Evolutionary conservation across 1,140 invertebrate species (phyloP).

Genomic region (Palaemon carinicauda): DNA sequence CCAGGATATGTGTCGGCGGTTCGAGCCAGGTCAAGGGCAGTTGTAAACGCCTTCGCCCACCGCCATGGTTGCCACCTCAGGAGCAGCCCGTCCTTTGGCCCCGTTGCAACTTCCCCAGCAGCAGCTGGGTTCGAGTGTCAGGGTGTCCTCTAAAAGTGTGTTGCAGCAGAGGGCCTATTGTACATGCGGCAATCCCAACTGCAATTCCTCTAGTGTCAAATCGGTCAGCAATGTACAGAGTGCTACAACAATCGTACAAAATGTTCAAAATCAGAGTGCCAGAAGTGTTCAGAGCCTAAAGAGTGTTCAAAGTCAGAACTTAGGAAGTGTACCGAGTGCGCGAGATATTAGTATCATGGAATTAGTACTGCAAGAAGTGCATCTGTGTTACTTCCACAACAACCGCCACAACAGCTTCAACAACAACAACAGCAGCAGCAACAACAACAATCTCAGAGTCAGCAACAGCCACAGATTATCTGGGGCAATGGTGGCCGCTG

Average conservation of each 20-base stretch:
- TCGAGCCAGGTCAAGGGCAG: constrained; percentile 34
- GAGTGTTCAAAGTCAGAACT: constrained; percentile 33
- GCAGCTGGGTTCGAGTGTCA: constrained; percentile 29
- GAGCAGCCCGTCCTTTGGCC: constrained; percentile 42
- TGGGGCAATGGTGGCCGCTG: constrained; percentile 42
- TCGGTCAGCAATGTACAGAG: constrained; percentile 41
- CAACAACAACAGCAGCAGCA: constrained; percentile 5
- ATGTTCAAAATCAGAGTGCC: constrained; percentile 39
- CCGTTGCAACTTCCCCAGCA: constrained; percentile 33
- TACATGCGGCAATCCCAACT: constrained; percentile 47
- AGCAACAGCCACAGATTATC: constrained; percentile 22
- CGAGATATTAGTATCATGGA: constrained; percentile 27
- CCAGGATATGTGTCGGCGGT: constrained; percentile 53
- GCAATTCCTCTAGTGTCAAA: constrained; percentile 52
- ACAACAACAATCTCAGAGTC: not conserved
- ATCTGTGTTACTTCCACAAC: constrained; percentile 3
- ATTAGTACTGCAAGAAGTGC: constrained; percentile 4
- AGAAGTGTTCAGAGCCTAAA: constrained; percentile 47
- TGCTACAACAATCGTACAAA: constrained; percentile 35
- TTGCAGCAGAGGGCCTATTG: constrained; percentile 23
- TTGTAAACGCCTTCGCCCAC: constrained; percentile 49
- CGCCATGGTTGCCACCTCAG: constrained; percentile 50
- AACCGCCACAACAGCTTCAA: constrained; percentile 10
- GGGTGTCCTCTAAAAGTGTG: not conserved
- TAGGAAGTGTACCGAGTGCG: constrained; percentile 6